These are phyloP conservation scores for Pogona vitticeps DNA, from an alignment of 2,113 vertebrate species.

Conservation along the genomic window DNA sequence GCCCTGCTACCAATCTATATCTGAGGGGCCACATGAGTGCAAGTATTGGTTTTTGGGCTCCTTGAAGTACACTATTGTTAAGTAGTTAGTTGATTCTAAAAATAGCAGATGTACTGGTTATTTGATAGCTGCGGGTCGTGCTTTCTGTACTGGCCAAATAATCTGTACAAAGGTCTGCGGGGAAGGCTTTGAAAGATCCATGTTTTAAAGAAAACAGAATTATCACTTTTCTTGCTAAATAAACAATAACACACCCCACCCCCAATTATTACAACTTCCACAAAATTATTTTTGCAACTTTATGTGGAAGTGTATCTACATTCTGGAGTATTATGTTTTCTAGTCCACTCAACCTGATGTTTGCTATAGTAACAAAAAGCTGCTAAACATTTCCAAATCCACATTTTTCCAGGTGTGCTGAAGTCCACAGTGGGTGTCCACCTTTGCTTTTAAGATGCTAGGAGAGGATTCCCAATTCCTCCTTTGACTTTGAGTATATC, in stretches of 20 bases:
- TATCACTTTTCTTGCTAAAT: background rate
- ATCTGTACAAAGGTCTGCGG: background rate
- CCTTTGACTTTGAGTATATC: background rate
- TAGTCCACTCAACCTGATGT: background rate
- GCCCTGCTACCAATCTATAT: too few relatives aligned
- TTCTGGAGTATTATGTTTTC: background rate
- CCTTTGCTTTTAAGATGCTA: background rate
- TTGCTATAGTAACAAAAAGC: background rate
- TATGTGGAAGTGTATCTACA: background rate
- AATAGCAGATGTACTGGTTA: background rate
- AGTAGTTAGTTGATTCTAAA: background rate
- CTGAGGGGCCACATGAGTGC: background rate
- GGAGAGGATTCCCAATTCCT: background rate
- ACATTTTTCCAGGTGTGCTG: too few relatives aligned
- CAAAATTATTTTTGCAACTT: background rate
- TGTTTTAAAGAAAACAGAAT: background rate
- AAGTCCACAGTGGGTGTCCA: too few relatives aligned
- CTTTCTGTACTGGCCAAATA: too few relatives aligned
- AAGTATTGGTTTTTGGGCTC: background rate
- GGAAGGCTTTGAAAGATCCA: background rate
- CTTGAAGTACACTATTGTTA: background rate
- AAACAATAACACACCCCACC: too few relatives aligned
- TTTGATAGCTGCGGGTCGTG: background rate
- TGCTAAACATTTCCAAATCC: slow-evolving; percentile 63
- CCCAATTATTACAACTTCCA: too few relatives aligned